Evolutionary conservation across 1,140 invertebrate species (phyloP).

Genomic region (Octopus sinensis): DNA sequence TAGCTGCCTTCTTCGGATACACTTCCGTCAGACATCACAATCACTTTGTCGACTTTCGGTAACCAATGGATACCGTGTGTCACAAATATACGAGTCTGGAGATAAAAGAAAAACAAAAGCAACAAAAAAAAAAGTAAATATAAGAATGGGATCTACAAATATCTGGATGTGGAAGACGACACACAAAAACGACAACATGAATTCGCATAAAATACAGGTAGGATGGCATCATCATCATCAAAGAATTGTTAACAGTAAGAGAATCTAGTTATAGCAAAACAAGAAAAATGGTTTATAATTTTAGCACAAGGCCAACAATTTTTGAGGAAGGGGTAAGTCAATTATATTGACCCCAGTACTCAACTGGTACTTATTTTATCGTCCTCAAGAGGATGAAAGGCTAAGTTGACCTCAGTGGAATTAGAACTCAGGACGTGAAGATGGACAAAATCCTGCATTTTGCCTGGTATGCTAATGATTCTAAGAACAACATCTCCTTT

Average conservation of each 20-base stretch:
- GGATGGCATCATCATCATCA: background rate
- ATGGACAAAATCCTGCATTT: background rate
- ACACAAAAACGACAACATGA: background rate
- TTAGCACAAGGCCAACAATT: no score
- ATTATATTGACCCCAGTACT: no score
- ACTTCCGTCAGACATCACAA: conserved; percentile 53
- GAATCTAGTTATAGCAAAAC: no score
- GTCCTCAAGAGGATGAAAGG: background rate
- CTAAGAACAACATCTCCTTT: background rate
- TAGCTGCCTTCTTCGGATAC: conserved; percentile 55
- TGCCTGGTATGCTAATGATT: background rate
- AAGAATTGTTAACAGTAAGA: background rate
- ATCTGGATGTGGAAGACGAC: background rate
- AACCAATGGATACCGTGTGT: conserved; percentile 55
- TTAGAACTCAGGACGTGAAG: background rate
- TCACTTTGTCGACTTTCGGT: conserved; percentile 63
- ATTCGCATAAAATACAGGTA: background rate
- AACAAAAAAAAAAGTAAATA: background rate
- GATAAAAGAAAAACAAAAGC: conserved; percentile 14
- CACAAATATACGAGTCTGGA: conserved; percentile 48
- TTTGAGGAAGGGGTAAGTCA: no score
- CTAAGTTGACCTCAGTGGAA: background rate
- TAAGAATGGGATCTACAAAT: background rate
- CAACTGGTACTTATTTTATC: background rate
- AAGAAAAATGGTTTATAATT: no score